phyloP scores from a whole-genome alignment of 2,888 invertebrate species.

The Patella pellucida region DNA sequence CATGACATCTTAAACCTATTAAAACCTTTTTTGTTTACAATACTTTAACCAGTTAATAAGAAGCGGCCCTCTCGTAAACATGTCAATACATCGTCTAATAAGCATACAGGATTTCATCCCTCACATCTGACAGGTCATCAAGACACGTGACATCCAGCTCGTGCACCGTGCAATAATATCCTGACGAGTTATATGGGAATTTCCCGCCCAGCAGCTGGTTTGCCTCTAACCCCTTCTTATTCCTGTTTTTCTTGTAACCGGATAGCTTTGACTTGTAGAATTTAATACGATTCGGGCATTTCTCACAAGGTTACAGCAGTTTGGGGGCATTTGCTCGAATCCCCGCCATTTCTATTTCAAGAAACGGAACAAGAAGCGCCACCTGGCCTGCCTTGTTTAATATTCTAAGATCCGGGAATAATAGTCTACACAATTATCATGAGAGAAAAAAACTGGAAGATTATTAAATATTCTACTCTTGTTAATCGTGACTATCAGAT shows the following conservation, averaged over 20 bases:
- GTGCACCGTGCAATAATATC: neutral
- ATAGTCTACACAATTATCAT: too few species aligned
- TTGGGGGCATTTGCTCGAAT: neutral
- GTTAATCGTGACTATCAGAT: constrained; percentile 9
- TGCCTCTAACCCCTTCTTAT: constrained; percentile 2
- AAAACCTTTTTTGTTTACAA: too few species aligned
- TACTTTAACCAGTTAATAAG: too few species aligned
- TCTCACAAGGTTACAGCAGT: neutral
- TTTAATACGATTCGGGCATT: neutral
- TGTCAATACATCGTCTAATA: neutral
- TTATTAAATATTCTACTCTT: neutral
- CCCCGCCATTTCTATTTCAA: too few species aligned
- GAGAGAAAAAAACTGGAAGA: neutral
- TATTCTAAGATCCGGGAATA: too few species aligned
- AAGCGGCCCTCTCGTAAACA: constrained; percentile 2
- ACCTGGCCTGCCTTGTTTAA: too few species aligned
- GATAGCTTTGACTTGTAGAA: neutral
- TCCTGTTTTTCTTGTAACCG: constrained; percentile 5
- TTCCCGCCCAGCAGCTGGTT: constrained; percentile 6
- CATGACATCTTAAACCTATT: too few species aligned
- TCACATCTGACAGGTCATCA: neutral
- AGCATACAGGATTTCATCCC: neutral
- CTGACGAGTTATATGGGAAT: neutral
- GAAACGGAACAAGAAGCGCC: too few species aligned
- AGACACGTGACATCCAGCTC: neutral